Evolutionary conservation across 2,113 vertebrate species (phyloP), one percentile per base, ranked within the genome.

Genomic region (Cynocephalus volans): DNA sequence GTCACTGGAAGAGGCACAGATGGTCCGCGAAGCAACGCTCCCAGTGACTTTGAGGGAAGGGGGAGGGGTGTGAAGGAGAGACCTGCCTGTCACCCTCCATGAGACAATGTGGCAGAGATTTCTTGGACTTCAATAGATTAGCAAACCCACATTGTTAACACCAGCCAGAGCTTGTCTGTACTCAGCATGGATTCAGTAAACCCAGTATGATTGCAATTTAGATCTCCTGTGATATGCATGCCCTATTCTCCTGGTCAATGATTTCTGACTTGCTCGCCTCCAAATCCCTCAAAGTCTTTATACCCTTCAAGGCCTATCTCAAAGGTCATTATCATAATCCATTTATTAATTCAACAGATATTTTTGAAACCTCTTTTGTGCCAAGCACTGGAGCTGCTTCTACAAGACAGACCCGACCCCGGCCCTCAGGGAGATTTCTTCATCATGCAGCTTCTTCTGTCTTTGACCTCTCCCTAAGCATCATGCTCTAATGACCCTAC

Each of bases 1-100:
- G 88, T 84, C 76, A 64, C 84, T 81, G 65, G 70, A 77, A 81
- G 72, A 95, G 65, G 41, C 70, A 94, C 90, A 70, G 94, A 67
- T 76, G 65, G 77, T 56, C 26, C 41, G 24, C 3, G 19, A 56
- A 97, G 93, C 88, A 45, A 41, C 4, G 18, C 1, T 93, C 31
- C 50, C 6, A 0, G 5, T 72, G 70, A 76, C 60, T 81, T 41
- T 52, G 62, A 70, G 76, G 87, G 81, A 81, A 92, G 64, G 58
- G 41, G 67, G 48, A 67, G 45, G 73, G 64, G 52, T 24, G 2
- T 67, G 65, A 88, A 95, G 18, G 10, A 56, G 45, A 93, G 36
- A n/a, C 64, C 75, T 6, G 50, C 48, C 79, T 81, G 33, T 86
- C 87, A 75, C 88, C 48, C 84, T 90, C 90, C 69, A 1, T 8